These are phyloP conservation scores for Tauraco erythrolophus DNA, from an alignment of 2,113 vertebrate species.

Conservation along the genomic window DNA sequence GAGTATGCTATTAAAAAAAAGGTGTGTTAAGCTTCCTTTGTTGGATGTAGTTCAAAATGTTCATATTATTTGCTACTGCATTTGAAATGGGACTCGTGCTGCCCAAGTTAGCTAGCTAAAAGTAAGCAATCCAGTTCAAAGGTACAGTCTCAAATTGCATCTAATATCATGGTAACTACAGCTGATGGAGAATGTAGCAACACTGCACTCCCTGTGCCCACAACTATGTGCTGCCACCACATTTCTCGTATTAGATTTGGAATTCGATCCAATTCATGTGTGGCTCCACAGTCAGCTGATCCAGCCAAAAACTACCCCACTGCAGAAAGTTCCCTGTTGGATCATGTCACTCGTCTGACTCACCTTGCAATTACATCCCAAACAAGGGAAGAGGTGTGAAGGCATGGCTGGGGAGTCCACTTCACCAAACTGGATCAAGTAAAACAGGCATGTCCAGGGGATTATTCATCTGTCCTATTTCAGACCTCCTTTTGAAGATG, in stretches of 20 bases:
- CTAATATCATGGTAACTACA: constrained; percentile 36
- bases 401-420: not conserved
- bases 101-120: not conserved
- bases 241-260: not conserved
- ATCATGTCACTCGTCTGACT: constrained; percentile 6
- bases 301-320: not conserved
- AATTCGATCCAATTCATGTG: constrained; percentile 33
- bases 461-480: constrained; percentile 32
- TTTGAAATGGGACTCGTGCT: not conserved
- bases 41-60: not conserved
- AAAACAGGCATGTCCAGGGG: not conserved
- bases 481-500: not conserved
- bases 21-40: not conserved
- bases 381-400: not conserved
- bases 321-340: not conserved
- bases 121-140: not conserved
- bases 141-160: not conserved
- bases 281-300: constrained; percentile 16
- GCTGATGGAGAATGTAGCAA: not conserved
- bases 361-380: constrained; percentile 21
- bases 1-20: not conserved
- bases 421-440: not conserved
- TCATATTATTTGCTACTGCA: not conserved
- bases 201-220: not conserved
- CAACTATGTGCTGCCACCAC: constrained; percentile 40